Conservation (phyloP, 2,888 invertebrate genomes). For the Stomorhina lunata region DNA sequence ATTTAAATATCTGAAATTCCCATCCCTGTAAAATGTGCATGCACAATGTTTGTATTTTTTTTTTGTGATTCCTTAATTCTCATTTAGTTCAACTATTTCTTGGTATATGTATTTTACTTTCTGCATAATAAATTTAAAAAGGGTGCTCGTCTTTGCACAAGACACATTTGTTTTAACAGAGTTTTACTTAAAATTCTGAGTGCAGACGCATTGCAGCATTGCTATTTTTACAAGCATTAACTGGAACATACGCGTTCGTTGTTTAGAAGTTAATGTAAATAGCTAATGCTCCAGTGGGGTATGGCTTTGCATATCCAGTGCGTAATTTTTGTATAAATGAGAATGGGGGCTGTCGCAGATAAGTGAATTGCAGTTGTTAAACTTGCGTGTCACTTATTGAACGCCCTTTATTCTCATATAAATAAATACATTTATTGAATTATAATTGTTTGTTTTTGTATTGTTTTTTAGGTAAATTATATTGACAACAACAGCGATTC, state of each 20-base stretch:
- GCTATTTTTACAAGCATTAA: slow-evolving; percentile 66
- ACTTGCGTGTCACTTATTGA: slow-evolving; percentile 50
- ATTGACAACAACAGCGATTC: slow-evolving; percentile 66
- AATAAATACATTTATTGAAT: not conserved
- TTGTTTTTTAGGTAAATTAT: slow-evolving; percentile 67
- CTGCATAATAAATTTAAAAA: slow-evolving; percentile 66
- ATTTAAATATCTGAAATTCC: too few species aligned
- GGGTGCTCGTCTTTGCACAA: slow-evolving; percentile 74
- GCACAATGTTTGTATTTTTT: not conserved
- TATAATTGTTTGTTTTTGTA: not conserved
- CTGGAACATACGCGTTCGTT: slow-evolving; percentile 48
- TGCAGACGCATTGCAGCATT: slow-evolving; percentile 75
- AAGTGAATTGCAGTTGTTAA: slow-evolving; percentile 61
- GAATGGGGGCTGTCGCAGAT: slow-evolving; percentile 52
- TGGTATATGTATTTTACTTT: not conserved
- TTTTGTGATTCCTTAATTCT: slow-evolving; percentile 35
- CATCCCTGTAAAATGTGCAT: too few species aligned
- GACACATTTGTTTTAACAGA: slow-evolving; percentile 18
- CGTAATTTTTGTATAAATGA: slow-evolving; percentile 75
- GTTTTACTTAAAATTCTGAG: slow-evolving; percentile 47
- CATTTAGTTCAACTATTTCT: not conserved
- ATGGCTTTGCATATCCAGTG: slow-evolving; percentile 80
- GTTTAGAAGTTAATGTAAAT: slow-evolving; percentile 63
- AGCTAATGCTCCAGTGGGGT: slow-evolving; percentile 75
- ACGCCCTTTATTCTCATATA: slow-evolving; percentile 60